Evolutionary conservation across 2,888 invertebrate genomes (phyloP).

Genomic region (Sminthurinus aureus): DNA sequence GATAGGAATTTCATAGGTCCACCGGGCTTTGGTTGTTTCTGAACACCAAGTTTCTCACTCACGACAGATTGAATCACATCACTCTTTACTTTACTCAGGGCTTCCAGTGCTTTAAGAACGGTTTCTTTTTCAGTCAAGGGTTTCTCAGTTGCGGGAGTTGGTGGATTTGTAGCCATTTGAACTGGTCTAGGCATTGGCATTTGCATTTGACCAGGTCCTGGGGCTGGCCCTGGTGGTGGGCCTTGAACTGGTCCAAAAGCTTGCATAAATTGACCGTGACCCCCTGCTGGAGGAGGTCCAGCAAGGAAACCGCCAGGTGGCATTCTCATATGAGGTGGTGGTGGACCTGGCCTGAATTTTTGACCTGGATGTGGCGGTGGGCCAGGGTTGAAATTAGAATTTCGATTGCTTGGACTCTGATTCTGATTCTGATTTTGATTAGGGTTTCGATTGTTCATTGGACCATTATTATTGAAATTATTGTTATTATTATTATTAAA

Average conservation of each 20-base stretch:
- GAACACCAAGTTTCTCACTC: constrained; percentile 41
- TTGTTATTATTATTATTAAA: background rate
- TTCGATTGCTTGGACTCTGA: background rate
- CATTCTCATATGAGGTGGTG: constrained; percentile 5
- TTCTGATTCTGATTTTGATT: background rate
- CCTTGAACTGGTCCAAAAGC: background rate
- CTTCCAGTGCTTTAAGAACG: constrained; percentile 52
- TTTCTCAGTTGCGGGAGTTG: background rate
- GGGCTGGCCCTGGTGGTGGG: background rate
- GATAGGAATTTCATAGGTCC: background rate
- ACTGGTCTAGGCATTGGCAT: background rate
- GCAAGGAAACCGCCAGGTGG: background rate
- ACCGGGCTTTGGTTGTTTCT: background rate
- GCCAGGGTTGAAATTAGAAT: too few species aligned
- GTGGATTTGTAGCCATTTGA: background rate
- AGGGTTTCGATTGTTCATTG: background rate
- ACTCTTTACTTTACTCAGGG: constrained; percentile 52
- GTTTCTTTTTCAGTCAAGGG: constrained; percentile 46
- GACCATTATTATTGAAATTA: background rate
- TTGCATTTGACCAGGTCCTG: constrained; percentile 9
- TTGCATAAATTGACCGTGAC: background rate
- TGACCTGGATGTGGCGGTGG: background rate
- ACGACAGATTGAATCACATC: constrained; percentile 55
- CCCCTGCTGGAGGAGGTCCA: background rate
- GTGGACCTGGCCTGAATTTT: background rate